Evolutionary conservation across 2,113 vertebrate species (phyloP), one percentile per base, ranked within the genome.

Genomic region (Myxocyprinus asiaticus): DNA sequence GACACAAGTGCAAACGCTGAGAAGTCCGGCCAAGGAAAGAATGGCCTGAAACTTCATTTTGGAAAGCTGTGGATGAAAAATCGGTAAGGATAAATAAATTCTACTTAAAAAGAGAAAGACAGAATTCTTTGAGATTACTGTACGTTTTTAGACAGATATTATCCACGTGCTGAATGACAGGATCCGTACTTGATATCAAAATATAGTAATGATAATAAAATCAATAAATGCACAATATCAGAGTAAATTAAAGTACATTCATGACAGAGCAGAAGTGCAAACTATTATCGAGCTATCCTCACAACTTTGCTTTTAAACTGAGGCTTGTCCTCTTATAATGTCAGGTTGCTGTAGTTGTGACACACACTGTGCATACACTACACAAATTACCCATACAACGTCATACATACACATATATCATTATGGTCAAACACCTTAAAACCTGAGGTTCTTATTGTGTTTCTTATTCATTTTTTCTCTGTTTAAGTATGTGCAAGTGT

Each of bases 11-110:
- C 74, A 76, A 44, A 70, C 45, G 69, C 81, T 63, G 78, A 85
- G 53, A 69, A 82, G 48, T 76, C 22, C 44, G 12, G 67, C 64
- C 33, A 56, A 42, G 6, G 58, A 59, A 62, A 75, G 12, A 61
- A 74, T 4, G 14, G 17, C 77, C 55, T 79, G 66, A 73, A 81
- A 48, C 10, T 81, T 76, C 84, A 83, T 85, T 15, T 43, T 85
- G 48, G 48, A 42, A 9, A 81, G 7, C 70, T 81, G 9, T 33
- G 61, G 33, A 70, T 15, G 12, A 65, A 68, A 50, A 71, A 9
- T 4, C 2, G 44, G 6, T 6, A 5, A 68, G 9, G 8, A 62
- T 15, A 76, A 4, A 53, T n/a, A 66, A 22, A 4, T 47, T 8
- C 6, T 6, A 0, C 43, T 53, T 6, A n/a, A 14, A 68, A 77